Percentiles rank a stretch among this genome's conserved stretches.
Evolutionary conservation across 2,797 vertebrate species (phyloP).

Genomic region (Lateolabrax maculatus): DNA sequence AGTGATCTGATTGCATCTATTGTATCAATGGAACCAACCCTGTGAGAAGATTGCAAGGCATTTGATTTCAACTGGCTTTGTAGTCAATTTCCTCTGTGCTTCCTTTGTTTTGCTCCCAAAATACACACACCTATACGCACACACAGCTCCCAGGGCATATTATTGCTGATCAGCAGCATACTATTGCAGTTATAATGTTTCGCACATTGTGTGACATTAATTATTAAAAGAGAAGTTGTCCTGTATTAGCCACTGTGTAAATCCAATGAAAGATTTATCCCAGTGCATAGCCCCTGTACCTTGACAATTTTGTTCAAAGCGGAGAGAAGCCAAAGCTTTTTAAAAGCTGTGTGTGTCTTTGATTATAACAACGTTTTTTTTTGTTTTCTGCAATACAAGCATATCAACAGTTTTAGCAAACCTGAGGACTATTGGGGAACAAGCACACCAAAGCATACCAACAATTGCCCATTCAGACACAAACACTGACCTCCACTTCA

Average conservation of each 20-base stretch:
- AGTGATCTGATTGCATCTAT: constrained; percentile 48
- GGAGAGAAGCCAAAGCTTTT: constrained; percentile 20
- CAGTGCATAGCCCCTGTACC: constrained; percentile 26
- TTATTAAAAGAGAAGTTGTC: constrained; percentile 45
- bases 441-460: neutral
- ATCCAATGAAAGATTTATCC: constrained; percentile 52
- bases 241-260: constrained; percentile 39
- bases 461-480: constrained; percentile 3
- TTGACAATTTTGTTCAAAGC: constrained; percentile 25
- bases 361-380: neutral
- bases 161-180: constrained; percentile 50
- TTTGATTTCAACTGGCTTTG: constrained; percentile 60
- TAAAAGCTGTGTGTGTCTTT: constrained; percentile 10
- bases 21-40: constrained; percentile 45
- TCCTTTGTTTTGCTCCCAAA: constrained; percentile 41
- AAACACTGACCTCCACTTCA: neutral
- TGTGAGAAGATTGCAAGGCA: constrained; percentile 49
- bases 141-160: constrained; percentile 23
- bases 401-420: neutral
- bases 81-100: constrained; percentile 49
- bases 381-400: neutral
- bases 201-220: constrained; percentile 37
- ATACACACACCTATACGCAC: constrained; percentile 5
- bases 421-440: neutral
- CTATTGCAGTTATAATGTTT: constrained; percentile 54